Percentiles rank a stretch among this genome's conserved stretches.
Evolutionary conservation across 2,797 vertebrate genomes (phyloP).

Genomic region (Decapterus maruadsi): DNA sequence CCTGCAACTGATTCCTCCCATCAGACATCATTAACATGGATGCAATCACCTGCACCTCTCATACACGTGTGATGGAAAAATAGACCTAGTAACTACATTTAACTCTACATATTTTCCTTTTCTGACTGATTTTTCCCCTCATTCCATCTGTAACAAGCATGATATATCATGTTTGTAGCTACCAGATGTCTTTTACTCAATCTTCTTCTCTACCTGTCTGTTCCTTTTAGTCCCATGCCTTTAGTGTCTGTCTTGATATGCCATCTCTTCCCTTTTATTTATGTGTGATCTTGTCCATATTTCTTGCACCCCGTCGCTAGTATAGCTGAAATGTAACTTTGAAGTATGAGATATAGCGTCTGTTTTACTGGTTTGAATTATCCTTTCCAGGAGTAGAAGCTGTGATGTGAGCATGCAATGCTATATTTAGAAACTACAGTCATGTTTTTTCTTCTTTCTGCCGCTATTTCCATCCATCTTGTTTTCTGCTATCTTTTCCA

Average conservation of each 20-base stretch:
- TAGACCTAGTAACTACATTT: slow-evolving; percentile 57
- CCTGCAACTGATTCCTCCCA: slow-evolving; percentile 70
- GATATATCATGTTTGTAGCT: slow-evolving; percentile 78
- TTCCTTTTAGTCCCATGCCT: slow-evolving; percentile 34
- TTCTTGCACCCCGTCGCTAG: slow-evolving; percentile 58
- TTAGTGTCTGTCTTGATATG: slow-evolving; percentile 54
- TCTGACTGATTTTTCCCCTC: slow-evolving; percentile 56
- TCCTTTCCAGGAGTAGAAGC: slow-evolving; percentile 51
- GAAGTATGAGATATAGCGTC: slow-evolving; percentile 53
- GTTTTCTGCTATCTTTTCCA: slow-evolving; percentile 68
- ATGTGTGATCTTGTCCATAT: slow-evolving; percentile 63
- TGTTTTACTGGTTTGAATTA: slow-evolving; percentile 68
- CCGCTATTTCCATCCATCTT: slow-evolving; percentile 49
- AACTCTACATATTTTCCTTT: slow-evolving; percentile 36
- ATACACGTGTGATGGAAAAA: slow-evolving; percentile 53
- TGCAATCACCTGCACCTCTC: slow-evolving; percentile 75
- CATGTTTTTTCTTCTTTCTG: slow-evolving; percentile 56
- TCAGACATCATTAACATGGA: slow-evolving; percentile 79
- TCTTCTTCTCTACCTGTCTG: slow-evolving; percentile 44
- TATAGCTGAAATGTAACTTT: slow-evolving; percentile 55
- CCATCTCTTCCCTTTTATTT: slow-evolving; percentile 54
- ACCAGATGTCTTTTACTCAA: slow-evolving; percentile 44
- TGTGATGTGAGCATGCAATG: slow-evolving; percentile 76
- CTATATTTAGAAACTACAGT: slow-evolving; percentile 59
- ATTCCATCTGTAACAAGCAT: slow-evolving; percentile 79